phyloP scores from a whole-genome alignment of 1,140 invertebrate species.

The Drosophila ohnishii region DNA sequence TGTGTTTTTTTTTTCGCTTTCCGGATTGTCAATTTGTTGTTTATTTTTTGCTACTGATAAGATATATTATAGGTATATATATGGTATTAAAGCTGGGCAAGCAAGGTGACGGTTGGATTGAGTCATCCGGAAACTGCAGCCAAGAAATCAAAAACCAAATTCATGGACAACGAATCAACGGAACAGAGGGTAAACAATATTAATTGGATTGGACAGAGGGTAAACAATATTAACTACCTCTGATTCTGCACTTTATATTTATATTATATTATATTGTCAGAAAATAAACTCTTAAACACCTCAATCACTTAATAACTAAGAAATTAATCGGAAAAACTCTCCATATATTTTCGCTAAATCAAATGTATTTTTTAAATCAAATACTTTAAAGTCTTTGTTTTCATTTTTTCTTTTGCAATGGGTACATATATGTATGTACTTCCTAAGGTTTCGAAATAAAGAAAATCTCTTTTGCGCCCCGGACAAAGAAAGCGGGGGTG shows the following conservation, averaged over 20 bases:
- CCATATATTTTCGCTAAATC: neutral
- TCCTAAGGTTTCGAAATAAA: constrained; percentile 35
- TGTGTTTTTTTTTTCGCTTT: neutral
- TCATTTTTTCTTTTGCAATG: neutral
- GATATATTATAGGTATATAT: constrained; percentile 5
- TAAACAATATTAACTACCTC: neutral
- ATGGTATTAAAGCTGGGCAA: neutral
- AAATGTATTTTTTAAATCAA: no score
- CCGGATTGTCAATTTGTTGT: constrained; percentile 19
- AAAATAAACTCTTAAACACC: no score
- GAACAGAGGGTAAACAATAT: neutral
- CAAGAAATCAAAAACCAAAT: constrained; percentile 13
- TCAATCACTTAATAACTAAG: neutral
- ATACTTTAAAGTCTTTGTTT: neutral
- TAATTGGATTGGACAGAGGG: neutral
- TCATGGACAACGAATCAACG: neutral
- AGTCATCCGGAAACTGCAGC: constrained; percentile 24
- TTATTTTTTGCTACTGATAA: constrained; percentile 21
- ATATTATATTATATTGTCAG: no score
- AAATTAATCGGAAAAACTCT: neutral
- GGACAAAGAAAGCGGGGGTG: constrained; percentile 26
- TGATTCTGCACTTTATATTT: neutral
- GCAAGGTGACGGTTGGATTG: constrained; percentile 8
- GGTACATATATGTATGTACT: neutral
- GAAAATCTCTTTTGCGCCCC: constrained; percentile 29